phyloP scores from a whole-genome alignment of 2,797 vertebrate genomes.

The Macrochelys suwanniensis region DNA sequence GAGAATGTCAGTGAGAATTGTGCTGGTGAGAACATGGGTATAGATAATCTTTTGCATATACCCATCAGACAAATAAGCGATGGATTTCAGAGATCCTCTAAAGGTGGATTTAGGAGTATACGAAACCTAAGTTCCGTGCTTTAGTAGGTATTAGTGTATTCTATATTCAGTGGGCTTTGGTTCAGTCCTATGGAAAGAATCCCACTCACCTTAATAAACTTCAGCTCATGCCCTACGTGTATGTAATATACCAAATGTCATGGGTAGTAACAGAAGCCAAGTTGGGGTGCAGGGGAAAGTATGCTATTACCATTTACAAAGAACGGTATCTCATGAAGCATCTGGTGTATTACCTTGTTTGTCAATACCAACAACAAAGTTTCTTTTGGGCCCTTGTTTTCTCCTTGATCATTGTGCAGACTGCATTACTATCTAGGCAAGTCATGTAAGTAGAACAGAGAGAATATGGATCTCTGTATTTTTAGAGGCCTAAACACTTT shows the following conservation, averaged over 20 bases:
- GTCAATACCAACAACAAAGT: slow-evolving; percentile 14
- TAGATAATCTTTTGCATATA: neutral
- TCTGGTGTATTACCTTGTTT: slow-evolving; percentile 13
- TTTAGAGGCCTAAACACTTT: neutral
- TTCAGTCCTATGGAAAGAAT: neutral
- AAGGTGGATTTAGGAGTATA: neutral
- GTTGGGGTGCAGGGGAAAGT: neutral
- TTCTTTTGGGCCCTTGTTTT: neutral
- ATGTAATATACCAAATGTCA: neutral
- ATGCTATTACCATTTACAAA: slow-evolving; percentile 45
- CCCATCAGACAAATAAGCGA: neutral
- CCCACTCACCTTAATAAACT: neutral
- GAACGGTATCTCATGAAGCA: slow-evolving; percentile 10
- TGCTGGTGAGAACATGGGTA: neutral
- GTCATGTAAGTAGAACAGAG: neutral
- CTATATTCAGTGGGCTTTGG: neutral
- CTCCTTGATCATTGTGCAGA: neutral
- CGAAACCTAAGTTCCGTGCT: neutral
- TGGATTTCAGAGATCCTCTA: slow-evolving; percentile 11
- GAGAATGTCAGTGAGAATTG: neutral
- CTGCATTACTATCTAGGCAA: neutral
- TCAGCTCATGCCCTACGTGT: neutral
- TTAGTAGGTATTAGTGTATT: neutral
- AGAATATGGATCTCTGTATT: neutral
- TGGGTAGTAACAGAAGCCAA: neutral